Evolutionary conservation across 2,888 invertebrate genomes (phyloP).

Genomic region (Coecobrya sp.): DNA sequence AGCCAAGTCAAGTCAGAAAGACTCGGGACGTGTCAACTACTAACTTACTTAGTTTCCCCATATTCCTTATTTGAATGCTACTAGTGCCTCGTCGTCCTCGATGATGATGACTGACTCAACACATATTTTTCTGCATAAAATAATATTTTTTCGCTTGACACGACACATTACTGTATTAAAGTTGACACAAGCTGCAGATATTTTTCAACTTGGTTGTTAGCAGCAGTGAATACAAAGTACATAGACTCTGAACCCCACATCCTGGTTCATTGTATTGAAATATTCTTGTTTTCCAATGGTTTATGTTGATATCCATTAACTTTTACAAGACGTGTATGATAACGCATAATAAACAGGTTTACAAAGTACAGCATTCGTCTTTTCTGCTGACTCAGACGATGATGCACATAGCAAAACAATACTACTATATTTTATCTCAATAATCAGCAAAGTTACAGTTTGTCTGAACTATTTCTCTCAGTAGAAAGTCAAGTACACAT

Average conservation of each 20-base stretch:
- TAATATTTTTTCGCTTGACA: background rate
- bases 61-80: background rate
- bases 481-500: no score
- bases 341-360: no score
- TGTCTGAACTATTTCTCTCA: no score
- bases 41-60: background rate
- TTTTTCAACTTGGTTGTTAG: background rate
- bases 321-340: no score
- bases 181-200: background rate
- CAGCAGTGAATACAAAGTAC: background rate
- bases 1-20: slow-evolving; percentile 6
- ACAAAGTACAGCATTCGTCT: no score
- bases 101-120: background rate
- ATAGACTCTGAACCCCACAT: background rate
- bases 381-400: no score
- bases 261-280: no score
- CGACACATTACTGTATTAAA: slow-evolving; percentile 32
- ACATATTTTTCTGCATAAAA: slow-evolving; percentile 23
- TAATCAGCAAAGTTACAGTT: no score
- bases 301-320: no score
- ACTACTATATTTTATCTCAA: no score
- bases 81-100: background rate
- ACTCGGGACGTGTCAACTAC: slow-evolving; percentile 28
- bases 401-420: no score
- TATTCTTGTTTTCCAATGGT: no score